A percentile compares a stretch with the other conserved stretches of the same genome.
These are phyloP conservation scores for Pachydiplax longipennis DNA, from an alignment of 2,888 invertebrate species.

Conservation along the genomic window DNA sequence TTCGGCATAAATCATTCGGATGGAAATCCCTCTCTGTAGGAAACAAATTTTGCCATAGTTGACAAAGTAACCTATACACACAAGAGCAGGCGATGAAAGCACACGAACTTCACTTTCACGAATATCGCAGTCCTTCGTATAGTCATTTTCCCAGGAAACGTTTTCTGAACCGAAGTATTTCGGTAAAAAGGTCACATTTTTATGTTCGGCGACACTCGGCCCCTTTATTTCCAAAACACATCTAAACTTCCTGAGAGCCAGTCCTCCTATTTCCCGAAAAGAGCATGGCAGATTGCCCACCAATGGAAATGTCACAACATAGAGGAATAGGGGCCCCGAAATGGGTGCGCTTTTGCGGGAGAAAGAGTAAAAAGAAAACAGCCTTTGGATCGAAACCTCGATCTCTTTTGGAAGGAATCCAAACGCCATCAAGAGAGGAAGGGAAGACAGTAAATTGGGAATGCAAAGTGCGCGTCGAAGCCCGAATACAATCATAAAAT, in stretches of 20 bases:
- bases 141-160: too few species aligned
- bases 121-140: too few species aligned
- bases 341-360: not conserved
- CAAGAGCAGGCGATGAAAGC: too few species aligned
- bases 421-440: not conserved
- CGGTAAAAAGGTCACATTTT: not conserved
- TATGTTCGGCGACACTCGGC: not conserved
- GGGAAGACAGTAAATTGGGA: not conserved
- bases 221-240: not conserved
- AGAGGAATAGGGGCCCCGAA: not conserved
- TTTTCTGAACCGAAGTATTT: not conserved
- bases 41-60: too few species aligned
- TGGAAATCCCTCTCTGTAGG: too few species aligned
- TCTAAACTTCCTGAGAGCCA: not conserved
- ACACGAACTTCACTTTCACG: too few species aligned
- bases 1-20: too few species aligned
- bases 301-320: not conserved
- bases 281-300: not conserved
- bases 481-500: too few species aligned
- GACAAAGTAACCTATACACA: too few species aligned
- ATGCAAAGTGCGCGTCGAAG: not conserved
- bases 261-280: not conserved
- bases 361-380: not conserved
- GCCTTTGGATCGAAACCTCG: not conserved
- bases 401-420: not conserved